Evolutionary conservation across 2,888 invertebrate genomes (phyloP).

Genomic region (Diarsia mendica): DNA sequence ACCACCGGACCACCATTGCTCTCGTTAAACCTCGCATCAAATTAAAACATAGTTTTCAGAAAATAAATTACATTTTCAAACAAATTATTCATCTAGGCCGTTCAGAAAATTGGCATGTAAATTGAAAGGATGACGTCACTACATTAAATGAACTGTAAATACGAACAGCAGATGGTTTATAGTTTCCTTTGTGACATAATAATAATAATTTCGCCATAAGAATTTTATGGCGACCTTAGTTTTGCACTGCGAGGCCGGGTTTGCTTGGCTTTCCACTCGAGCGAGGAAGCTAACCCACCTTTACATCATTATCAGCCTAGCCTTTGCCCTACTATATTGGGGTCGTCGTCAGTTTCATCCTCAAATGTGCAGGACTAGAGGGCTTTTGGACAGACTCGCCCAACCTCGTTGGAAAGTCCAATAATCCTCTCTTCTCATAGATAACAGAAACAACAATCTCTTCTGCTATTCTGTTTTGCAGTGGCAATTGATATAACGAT

Average conservation of each 20-base stretch:
- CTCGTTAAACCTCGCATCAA: background rate
- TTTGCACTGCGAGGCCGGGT: constrained; percentile 7
- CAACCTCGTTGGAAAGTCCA: no score
- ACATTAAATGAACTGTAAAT: constrained; percentile 55
- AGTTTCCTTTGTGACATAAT: constrained; percentile 79
- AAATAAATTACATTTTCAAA: constrained; percentile 5
- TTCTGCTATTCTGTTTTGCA: no score
- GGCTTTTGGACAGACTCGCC: no score
- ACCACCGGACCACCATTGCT: background rate
- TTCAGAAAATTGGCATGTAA: constrained; percentile 48
- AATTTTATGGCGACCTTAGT: constrained; percentile 55
- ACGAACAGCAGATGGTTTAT: constrained; percentile 62
- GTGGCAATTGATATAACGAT: no score
- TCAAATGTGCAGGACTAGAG: no score
- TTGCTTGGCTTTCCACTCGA: background rate
- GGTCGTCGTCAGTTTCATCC: no score
- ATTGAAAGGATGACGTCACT: constrained; percentile 39
- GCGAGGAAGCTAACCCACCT: no score
- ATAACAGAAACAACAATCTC: no score
- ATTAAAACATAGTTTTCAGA: background rate
- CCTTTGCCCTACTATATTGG: no score
- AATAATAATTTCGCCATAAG: constrained; percentile 67
- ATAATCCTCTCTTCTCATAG: no score
- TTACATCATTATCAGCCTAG: no score
- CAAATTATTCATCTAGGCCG: background rate